Evolutionary conservation across 2,888 invertebrate genomes (phyloP), one percentile per base, ranked within the genome.

Genomic region (Macaria notata): DNA sequence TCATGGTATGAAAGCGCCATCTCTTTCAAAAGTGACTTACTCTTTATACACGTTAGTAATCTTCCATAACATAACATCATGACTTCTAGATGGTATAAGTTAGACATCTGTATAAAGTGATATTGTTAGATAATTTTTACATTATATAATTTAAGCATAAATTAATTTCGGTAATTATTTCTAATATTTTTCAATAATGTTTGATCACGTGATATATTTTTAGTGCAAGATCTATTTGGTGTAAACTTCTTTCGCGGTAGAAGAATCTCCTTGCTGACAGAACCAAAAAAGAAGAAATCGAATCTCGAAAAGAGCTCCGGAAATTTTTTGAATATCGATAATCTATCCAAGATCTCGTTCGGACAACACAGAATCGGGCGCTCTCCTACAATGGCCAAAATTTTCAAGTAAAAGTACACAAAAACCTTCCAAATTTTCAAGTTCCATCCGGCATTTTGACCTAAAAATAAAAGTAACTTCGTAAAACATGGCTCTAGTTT

Each of bases 401-500:
- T 76, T 83, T 80, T 79, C 76, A 83, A 85, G 82, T 85, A 69
- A 81, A 66, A 75, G 64, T 56, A 49, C 62, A 64, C 59, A 8
- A 60, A 66, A 64, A 56, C 54, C 47, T 42, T 58, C 62, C 73
- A 82, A 79, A 72, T 72, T 78, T 67, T 55, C 72, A 75, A 76
- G 71, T 75, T 59, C 42, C 55, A 62, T 57, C 65, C 57, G 57
- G 8, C 44, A 63, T 68, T 66, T 19, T 50, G 56, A 63, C 33
- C 38, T 4, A 8, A 49, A 54, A 49, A 44, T 31, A 44, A 48
- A n/a, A 48, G 31, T 36, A 42, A 54, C 56, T 52, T 53, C 57
- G 62, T 59, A 59, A 73, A 83, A 72, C 61, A 88, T 88, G 88
- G 86, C 88, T 67, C 68, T 86, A 64, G 82, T 86, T 61, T 68